Base-by-base conservation (phyloP, 2,797 vertebrate species). In the Heterohyrax brucei region DNA sequence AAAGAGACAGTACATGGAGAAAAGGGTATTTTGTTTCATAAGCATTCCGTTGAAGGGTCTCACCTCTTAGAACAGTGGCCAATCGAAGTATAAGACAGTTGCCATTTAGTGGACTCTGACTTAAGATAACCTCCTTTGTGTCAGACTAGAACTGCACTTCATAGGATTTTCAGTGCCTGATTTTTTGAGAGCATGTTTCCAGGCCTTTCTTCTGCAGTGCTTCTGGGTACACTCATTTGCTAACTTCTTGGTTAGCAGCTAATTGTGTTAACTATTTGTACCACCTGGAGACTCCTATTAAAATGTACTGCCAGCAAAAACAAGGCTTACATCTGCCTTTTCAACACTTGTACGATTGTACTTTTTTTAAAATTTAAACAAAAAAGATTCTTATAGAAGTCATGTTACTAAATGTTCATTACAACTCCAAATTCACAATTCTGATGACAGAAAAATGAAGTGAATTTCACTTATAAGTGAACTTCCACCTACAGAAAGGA, bases 311-410 rank as follows among this genome's bases (percentile, higher is more conserved):
- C n/a, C 26, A 53, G n/a, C 68, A 64, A 88, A 83, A 92, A 68
- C 6, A 50, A 46, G 61, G 0, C 16, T 39, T 66, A 28, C 1
- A 30, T 89, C 46, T 95, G 24, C n/a, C 76, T 77, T 21, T 93
- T 46, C 50, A n/a, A 10, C 68, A 14, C 53, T 14, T 46, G 22
- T 48, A 18, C 18, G 79, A 81, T 9, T 73, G 4, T 24, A 48
- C 50, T 44, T 93, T 39, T 82, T 79, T 50, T 83, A 39, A 39
- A 39, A 39, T 77, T 59, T 46, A n/a, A 56, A 14, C 13, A 56
- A 56, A 91, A 92, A 78, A 1, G 14, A 22, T 14, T 92, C 72
- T 93, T 73, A 39, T 56, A 50, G 14, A 82, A 95, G 75, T 64
- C 13, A 10, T 39, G 30, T 70, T 26, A 33, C 72, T 83, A 39